Evolutionary conservation across 2,113 vertebrate genomes (phyloP).

Genomic region (Psettodes erumei): DNA sequence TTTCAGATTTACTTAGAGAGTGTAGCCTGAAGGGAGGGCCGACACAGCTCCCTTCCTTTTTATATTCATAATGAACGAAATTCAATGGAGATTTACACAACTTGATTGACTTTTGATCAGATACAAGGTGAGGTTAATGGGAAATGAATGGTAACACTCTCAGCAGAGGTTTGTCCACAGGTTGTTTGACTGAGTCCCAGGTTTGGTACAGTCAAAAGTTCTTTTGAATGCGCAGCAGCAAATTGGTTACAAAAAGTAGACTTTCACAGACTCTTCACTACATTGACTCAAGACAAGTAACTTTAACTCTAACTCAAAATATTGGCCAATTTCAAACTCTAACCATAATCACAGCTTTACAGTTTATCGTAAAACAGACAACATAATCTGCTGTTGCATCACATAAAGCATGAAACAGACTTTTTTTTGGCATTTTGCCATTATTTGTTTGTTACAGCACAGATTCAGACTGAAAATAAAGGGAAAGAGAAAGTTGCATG

Average conservation of each 20-base stretch:
- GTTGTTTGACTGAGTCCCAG: constrained; percentile 30
- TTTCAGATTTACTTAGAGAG: constrained; percentile 51
- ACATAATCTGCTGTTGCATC: neutral
- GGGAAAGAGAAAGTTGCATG: neutral
- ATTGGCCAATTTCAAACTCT: neutral
- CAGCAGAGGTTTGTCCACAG: constrained; percentile 12
- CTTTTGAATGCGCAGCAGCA: neutral
- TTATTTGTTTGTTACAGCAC: neutral
- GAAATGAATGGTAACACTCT: neutral
- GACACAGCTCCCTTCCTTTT: constrained; percentile 27
- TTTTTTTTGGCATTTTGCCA: neutral
- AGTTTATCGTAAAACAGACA: neutral
- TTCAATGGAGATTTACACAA: constrained; percentile 16
- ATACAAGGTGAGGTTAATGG: constrained; percentile 22
- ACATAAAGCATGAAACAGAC: constrained; percentile 10
- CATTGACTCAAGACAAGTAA: neutral
- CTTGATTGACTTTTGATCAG: constrained; percentile 50
- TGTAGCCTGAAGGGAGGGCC: constrained; percentile 38
- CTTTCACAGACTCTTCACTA: neutral
- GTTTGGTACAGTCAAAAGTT: constrained; percentile 1
- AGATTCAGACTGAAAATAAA: neutral
- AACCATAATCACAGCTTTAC: neutral
- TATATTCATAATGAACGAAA: constrained; percentile 20
- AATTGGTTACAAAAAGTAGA: neutral
- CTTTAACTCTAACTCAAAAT: neutral